Percentiles rank a stretch among this genome's conserved stretches.
phyloP scores from a whole-genome alignment of 2,113 vertebrate genomes.

The Cacatua alba region DNA sequence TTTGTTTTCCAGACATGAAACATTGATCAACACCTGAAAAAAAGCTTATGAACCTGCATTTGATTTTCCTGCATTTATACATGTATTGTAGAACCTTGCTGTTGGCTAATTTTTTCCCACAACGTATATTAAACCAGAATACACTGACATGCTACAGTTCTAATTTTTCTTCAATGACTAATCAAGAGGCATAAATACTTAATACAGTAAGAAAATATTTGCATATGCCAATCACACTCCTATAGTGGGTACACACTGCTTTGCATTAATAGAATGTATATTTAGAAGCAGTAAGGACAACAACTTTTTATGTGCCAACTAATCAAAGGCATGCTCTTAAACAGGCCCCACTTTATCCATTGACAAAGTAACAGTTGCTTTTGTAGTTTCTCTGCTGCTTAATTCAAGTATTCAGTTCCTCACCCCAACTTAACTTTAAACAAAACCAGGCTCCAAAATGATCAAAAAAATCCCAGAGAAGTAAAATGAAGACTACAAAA shows the following conservation, averaged over 20 bases:
- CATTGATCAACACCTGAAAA: neutral
- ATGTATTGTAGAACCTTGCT: neutral
- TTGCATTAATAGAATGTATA: neutral
- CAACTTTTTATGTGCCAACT: neutral
- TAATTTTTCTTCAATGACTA: neutral
- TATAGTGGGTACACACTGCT: neutral
- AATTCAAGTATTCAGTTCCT: neutral
- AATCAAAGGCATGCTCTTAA: neutral
- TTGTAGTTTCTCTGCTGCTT: neutral
- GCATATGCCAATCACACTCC: constrained; percentile 9
- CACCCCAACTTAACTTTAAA: neutral
- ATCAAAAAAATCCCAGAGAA: neutral
- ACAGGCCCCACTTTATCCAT: neutral
- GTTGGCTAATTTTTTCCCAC: neutral
- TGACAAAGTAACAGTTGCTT: neutral
- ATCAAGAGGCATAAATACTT: neutral
- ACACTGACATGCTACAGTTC: neutral
- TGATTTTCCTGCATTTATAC: neutral
- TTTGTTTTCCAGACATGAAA: neutral
- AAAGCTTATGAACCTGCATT: neutral
- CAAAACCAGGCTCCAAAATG: neutral
- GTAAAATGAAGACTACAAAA: neutral
- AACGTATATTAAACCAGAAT: neutral
- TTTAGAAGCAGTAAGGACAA: constrained; percentile 5
- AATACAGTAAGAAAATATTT: neutral